Percentiles rank a stretch among this genome's conserved stretches.
Evolutionary conservation across 2,113 vertebrate species (phyloP).

Genomic region (Lasiurus cinereus): DNA sequence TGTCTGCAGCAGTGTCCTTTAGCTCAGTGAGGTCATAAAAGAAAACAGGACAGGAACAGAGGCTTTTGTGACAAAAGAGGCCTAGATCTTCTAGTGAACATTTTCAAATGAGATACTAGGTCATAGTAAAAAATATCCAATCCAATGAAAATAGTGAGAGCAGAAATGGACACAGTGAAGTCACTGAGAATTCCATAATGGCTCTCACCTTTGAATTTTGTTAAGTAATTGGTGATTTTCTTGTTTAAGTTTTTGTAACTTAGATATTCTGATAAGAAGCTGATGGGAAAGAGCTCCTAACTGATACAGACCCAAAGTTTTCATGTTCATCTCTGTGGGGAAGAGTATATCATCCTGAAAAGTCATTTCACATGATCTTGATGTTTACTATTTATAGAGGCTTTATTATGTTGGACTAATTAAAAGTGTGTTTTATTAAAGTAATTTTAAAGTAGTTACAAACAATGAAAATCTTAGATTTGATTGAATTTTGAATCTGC

Average conservation of each 20-base stretch:
- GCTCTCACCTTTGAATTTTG: background rate
- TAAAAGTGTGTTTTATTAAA: background rate
- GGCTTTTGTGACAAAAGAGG: background rate
- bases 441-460: background rate
- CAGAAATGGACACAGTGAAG: background rate
- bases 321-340: background rate
- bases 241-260: background rate
- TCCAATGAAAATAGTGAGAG: background rate
- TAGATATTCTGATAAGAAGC: background rate
- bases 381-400: background rate
- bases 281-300: background rate
- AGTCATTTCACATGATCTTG: background rate
- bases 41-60: background rate
- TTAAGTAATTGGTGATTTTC: background rate
- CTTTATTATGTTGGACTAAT: background rate
- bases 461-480: background rate
- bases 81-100: background rate
- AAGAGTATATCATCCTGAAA: conserved; percentile 3
- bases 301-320: background rate
- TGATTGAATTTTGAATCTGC: background rate
- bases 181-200: background rate
- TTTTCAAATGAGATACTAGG: background rate
- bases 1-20: too few relatives aligned
- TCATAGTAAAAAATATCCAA: background rate
- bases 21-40: background rate